Conservation (phyloP, 2,113 vertebrate genomes). For the Rhinopithecus roxellana region DNA sequence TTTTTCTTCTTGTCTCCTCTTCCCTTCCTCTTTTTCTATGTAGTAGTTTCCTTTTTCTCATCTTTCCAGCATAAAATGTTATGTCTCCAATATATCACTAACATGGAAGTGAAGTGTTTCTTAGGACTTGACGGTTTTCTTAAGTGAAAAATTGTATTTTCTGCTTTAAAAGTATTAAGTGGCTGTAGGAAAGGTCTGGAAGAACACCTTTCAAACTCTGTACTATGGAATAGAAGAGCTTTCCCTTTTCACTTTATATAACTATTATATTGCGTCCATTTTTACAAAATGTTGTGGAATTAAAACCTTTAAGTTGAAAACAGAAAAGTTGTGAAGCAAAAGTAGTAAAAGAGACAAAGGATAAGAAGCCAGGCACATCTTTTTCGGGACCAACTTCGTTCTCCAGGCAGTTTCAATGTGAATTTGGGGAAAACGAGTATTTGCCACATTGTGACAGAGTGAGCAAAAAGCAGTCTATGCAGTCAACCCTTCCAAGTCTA, state of each 20-base stretch:
- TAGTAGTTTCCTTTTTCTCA: neutral
- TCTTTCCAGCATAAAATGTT: neutral
- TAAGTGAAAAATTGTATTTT: neutral
- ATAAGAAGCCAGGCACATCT: neutral
- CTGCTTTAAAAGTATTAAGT: slow-evolving; percentile 24
- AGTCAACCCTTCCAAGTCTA: neutral
- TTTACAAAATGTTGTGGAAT: slow-evolving; percentile 10
- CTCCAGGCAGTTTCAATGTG: neutral
- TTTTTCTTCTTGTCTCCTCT: neutral
- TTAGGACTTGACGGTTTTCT: neutral
- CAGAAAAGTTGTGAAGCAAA: neutral
- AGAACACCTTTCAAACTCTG: neutral
- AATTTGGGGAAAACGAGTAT: neutral
- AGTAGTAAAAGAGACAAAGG: neutral
- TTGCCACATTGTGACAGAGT: neutral
- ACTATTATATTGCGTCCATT: neutral
- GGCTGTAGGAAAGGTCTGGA: neutral
- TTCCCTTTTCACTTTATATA: neutral
- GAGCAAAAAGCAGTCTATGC: neutral
- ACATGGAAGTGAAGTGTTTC: slow-evolving; percentile 21
- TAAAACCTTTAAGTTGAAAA: slow-evolving; percentile 12
- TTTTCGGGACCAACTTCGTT: neutral
- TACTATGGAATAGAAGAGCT: neutral
- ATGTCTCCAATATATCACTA: neutral
- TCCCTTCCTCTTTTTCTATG: neutral